Base-by-base conservation (phyloP, 2,113 vertebrate species). In the Scomber colias region DNA sequence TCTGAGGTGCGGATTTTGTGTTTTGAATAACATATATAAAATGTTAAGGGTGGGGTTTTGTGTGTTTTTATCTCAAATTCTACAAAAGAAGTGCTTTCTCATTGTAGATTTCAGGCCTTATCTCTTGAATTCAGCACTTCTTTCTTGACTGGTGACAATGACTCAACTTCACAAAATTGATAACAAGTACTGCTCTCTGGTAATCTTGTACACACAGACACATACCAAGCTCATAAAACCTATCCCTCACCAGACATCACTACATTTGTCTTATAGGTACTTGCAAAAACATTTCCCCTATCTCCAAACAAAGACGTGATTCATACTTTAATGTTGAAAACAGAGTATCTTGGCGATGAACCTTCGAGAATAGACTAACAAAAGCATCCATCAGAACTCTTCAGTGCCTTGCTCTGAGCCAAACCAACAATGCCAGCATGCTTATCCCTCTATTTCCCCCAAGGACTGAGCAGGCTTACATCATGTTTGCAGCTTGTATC, bases 61-160 rank as follows among this genome's bases (percentile, higher is more conserved):
- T 21, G 21, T 21, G 21, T 21, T 21, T 53, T 11, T 15, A 27
- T 67, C n/a, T 54, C 24, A 30, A 44, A 7, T 50, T 72, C 40
- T 30, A 27, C 71, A 74, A 27, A 24, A 49, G 67, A 62, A 53
- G n/a, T 30, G n/a, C 48, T 54, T 50, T 48, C 15, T 14, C 11
- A 49, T 15, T 48, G 44, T 51, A n/a, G 6, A n/a, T 15, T 50
- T 13, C 3, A 46, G 13, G 14, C 35, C 21, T 74, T 77, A 74
- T 79, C 68, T 54, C 70, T 48, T 71, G 9, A 71, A 57, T 75
- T 77, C 77, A 71, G 44, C 51, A 11, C 17, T 77, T 71, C 35
- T 24, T 54, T 35, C 57, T 76, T 63, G 55, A 66, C 70, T 63
- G 71, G 44, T 66, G 17, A 83, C 61, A 90, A 45, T 69, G 65